Evolutionary conservation across 2,888 invertebrate species (phyloP).

Genomic region (Yponomeuta cagnagella): DNA sequence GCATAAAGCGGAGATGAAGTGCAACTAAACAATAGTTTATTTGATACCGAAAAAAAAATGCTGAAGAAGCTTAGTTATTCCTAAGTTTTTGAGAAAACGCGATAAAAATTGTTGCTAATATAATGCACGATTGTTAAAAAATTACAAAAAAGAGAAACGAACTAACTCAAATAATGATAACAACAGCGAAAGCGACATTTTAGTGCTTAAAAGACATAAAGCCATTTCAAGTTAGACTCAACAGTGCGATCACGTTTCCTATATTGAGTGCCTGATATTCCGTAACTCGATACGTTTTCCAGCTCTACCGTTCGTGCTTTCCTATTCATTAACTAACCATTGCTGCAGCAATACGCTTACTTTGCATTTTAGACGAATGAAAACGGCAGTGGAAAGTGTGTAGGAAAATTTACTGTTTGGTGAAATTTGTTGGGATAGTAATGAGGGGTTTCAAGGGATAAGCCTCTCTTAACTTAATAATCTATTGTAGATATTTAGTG

Average conservation of each 20-base stretch:
- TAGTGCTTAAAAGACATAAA: conserved; percentile 15
- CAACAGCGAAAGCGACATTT: neutral
- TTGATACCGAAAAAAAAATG: too few species aligned
- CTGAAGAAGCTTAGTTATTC: too few species aligned
- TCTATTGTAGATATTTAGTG: conserved; percentile 4
- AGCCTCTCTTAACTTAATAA: conserved; percentile 23
- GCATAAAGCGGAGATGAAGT: too few species aligned
- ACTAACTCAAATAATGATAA: neutral
- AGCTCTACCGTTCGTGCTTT: conserved; percentile 26
- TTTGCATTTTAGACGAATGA: conserved; percentile 62
- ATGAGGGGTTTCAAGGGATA: conserved; percentile 21
- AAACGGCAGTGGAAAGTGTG: conserved; percentile 39
- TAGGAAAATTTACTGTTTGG: conserved; percentile 35
- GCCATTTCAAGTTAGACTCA: conserved; percentile 52
- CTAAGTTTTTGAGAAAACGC: too few species aligned
- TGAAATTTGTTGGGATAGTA: conserved; percentile 13
- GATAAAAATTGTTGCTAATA: neutral
- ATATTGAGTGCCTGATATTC: conserved; percentile 43
- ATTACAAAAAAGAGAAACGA: neutral
- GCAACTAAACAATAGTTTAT: too few species aligned
- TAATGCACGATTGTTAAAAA: neutral
- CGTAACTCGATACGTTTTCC: conserved; percentile 66
- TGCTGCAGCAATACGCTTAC: conserved; percentile 41
- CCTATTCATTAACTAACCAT: conserved; percentile 43
- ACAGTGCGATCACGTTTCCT: conserved; percentile 60